Evolutionary conservation across 2,888 invertebrate species (phyloP), one percentile per base, ranked within the genome.

Genomic region (Coremacera marginata): DNA sequence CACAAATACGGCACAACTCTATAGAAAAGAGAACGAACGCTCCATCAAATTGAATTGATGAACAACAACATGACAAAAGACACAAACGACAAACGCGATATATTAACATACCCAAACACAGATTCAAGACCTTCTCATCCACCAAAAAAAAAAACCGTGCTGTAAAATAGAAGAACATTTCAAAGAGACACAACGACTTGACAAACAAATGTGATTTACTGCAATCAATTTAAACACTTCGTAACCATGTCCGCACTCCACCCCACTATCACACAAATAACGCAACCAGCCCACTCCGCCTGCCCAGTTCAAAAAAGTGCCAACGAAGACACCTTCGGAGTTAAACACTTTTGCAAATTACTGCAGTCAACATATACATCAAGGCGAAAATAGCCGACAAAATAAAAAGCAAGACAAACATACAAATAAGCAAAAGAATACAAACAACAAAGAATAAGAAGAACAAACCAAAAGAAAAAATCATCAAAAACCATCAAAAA

Each of bases 281-380:
- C 16, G 5, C 37, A 37, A 49, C 51, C 68, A 51, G 49, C 44
- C 52, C 8, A 7, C 51, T 4, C 31, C 44, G 11, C 25, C 31
- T 2, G 3, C n/a, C 37, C n/a, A 37, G 19, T 22, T 9, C 22
- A 14, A 27, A 52, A 27, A 25, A 51, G 52, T 65, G 73, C 75
- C 77, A 76, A 77, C 78, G 63, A 74, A 81, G 83, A 84, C 86
- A 85, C 83, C 85, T 84, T 81, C 81, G 79, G 75, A 81, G 84
- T 86, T 85, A 84, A 86, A 85, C 82, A 81, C 82, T 84, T 84
- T 83, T 81, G 82, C 84, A 85, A 86, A 84, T 86, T 86, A 81
- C 85, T 81, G 80, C 82, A 86, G 85, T 87, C 88, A 85, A 84
- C 86, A 83, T 82, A 87, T 86, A 84, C 85, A 86, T 87, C 86